Base-by-base conservation (phyloP, 2,113 vertebrate species). In the Nothoprocta perdicaria region DNA sequence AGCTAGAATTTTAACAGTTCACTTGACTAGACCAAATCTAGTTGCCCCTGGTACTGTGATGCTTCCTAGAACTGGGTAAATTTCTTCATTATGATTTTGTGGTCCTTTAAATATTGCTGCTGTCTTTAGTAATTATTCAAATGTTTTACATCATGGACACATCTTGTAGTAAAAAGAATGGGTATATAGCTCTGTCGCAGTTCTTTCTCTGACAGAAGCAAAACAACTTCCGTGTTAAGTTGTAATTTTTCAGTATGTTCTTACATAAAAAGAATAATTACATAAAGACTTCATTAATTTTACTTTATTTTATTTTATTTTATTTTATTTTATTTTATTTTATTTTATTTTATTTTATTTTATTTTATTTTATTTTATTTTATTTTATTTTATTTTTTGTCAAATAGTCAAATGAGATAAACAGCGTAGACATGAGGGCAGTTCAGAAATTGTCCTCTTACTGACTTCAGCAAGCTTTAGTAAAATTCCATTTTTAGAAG, bases 401-500 rank as follows among this genome's bases (percentile, higher is more conserved):
- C 35, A 38, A 38, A 48, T 8, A 24, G 26, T 11, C 3, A 52
- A 5, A 0, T 14, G 11, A 83, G 5, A 55, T 4, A 89, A 69
- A 74, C 27, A 57, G 4, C 3, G 33, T 11, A 53, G 73, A 73
- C 60, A 41, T 10, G 7, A 66, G 3, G 11, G 16, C 73, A 79
- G 13, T 45, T 73, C 23, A 67, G 6, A 5, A 18, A 61, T 14
- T n/a, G 4, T 23, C 3, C 15, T 58, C 8, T 74, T n/a, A 46
- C 7, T 65, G 75, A 38, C 4, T 65, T 86, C 48, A 91, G 27
- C 12, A 80, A 85, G 10, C 15, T 93, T 69, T 74, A 33, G 33
- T 31, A 88, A 84, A 84, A 90, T 52, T 90, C 60, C 29, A 75
- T 33, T 71, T 90, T 71, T 65, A 84, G 31, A 84, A 89, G 15